phyloP scores from a whole-genome alignment of 2,797 vertebrate species.

The Sus cebifrons region DNA sequence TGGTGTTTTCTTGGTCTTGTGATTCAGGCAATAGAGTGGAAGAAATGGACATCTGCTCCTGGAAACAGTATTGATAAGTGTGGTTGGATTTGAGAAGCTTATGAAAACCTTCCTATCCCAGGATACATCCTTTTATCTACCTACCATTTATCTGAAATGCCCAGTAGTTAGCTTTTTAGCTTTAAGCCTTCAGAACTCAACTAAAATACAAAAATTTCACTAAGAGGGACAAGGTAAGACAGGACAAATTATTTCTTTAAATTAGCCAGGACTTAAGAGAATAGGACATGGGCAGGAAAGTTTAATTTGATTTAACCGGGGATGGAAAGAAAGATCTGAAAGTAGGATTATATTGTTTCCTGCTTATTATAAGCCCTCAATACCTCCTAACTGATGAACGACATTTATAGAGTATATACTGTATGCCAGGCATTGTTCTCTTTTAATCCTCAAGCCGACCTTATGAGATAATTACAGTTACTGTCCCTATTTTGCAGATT shows the following conservation, averaged over 20 bases:
- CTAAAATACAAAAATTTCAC: slow-evolving; percentile 34
- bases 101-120: background rate
- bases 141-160: background rate
- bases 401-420: background rate
- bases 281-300: background rate
- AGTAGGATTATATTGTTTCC: background rate
- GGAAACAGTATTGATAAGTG: background rate
- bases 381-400: background rate
- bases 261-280: slow-evolving; percentile 26
- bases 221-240: background rate
- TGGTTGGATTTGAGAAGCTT: background rate
- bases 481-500: background rate
- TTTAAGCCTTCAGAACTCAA: slow-evolving; percentile 42
- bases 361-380: background rate
- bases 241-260: slow-evolving; percentile 58
- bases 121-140: background rate
- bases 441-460: slow-evolving; percentile 21
- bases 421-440: background rate
- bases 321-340: background rate
- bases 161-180: slow-evolving; percentile 18
- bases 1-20: background rate
- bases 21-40: background rate
- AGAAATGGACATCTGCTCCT: background rate
- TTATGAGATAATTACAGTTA: background rate
- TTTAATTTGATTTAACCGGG: background rate